Conservation (phyloP, 2,797 vertebrate species). For the Phyllotis vaccarum region DNA sequence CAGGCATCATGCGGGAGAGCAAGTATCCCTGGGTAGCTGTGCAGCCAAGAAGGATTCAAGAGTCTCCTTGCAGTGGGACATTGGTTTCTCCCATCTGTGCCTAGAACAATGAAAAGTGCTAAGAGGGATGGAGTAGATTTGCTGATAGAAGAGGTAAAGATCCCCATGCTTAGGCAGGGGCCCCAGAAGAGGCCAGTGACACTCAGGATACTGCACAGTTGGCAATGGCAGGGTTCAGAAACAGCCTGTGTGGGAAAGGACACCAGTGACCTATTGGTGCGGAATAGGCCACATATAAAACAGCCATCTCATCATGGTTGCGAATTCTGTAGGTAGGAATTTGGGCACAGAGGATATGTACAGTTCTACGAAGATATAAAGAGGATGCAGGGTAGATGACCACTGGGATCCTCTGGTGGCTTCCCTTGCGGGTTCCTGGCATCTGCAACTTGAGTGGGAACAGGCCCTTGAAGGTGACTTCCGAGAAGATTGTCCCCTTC, state of each 20-base stretch:
- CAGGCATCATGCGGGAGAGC: background rate
- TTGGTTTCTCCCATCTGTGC: background rate
- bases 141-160: background rate
- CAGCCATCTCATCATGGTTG: background rate
- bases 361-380: background rate
- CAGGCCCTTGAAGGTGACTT: background rate
- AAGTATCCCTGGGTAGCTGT: background rate
- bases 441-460: background rate
- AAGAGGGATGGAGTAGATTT: background rate
- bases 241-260: background rate
- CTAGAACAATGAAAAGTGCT: background rate
- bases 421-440: background rate
- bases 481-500: background rate
- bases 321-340: background rate
- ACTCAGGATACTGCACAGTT: background rate
- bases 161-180: background rate
- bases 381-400: background rate
- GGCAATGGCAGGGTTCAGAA: no score
- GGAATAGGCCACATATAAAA: background rate
- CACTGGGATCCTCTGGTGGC: background rate
- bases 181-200: background rate
- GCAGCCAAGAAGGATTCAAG: constrained; percentile 14
- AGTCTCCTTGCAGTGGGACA: background rate
- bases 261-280: background rate
- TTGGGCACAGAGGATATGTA: background rate